Conservation (phyloP, 2,797 vertebrate genomes). For the Coregonus sp. region DNA sequence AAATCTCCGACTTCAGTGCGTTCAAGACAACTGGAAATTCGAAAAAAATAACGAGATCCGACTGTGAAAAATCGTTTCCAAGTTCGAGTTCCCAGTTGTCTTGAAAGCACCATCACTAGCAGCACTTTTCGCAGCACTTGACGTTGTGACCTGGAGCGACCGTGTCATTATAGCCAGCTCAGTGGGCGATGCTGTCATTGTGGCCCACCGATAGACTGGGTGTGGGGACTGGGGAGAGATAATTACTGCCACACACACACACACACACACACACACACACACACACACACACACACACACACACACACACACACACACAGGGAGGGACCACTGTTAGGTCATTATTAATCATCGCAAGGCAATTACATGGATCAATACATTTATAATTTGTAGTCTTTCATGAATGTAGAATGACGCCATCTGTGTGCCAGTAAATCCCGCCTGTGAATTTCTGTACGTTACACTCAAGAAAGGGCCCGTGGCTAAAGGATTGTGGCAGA, state of each 20-base stretch:
- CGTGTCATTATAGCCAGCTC: not conserved
- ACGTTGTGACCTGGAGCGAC: not conserved
- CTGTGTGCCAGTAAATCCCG: not conserved
- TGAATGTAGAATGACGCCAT: not conserved
- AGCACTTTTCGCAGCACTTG: not conserved
- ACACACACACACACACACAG: not conserved
- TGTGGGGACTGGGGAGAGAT: constrained; percentile 46
- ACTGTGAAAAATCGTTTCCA: no score
- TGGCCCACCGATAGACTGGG: constrained; percentile 53
- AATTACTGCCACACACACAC: constrained; percentile 54
- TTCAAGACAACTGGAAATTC: no score
- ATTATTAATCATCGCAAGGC: not conserved
- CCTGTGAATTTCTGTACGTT: not conserved
- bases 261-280: constrained; percentile 18
- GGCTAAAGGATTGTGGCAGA: not conserved
- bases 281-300: no score
- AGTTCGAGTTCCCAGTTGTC: no score
- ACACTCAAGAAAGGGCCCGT: not conserved
- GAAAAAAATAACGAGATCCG: no score
- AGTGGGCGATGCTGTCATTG: constrained; percentile 27
- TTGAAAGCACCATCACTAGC: not conserved
- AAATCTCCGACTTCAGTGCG: no score
- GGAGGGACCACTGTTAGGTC: not conserved
- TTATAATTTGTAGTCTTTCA: not conserved
- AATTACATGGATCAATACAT: constrained; percentile 1